Evolutionary conservation across 2,888 invertebrate species (phyloP).

Genomic region (Tethea ocularis): DNA sequence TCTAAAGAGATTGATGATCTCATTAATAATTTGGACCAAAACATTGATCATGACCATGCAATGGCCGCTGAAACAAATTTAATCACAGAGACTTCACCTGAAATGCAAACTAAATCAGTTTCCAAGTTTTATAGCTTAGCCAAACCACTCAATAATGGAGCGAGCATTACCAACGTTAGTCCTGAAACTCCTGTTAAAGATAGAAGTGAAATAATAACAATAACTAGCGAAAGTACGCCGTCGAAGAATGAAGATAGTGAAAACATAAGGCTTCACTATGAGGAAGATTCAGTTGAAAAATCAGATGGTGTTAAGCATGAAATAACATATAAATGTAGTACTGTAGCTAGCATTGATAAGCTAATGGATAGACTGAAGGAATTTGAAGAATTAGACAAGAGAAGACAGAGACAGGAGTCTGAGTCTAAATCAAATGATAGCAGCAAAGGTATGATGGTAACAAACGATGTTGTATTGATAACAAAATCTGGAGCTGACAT

Average conservation of each 20-base stretch:
- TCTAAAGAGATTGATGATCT: slow-evolving; percentile 78
- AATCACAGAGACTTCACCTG: slow-evolving; percentile 30
- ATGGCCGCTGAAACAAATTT: slow-evolving; percentile 38
- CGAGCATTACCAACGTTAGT: slow-evolving; percentile 52
- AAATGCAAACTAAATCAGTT: slow-evolving; percentile 61
- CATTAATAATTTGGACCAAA: slow-evolving; percentile 73
- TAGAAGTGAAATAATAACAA: slow-evolving; percentile 50
- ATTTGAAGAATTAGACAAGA: slow-evolving; percentile 79
- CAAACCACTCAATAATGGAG: slow-evolving; percentile 64
- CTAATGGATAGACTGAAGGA: slow-evolving; percentile 79
- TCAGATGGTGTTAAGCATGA: slow-evolving; percentile 62
- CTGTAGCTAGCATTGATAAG: slow-evolving; percentile 77
- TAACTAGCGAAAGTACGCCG: slow-evolving; percentile 65
- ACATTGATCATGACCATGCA: slow-evolving; percentile 67
- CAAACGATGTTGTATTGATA: slow-evolving; percentile 77
- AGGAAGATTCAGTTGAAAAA: slow-evolving; percentile 71
- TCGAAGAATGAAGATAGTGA: slow-evolving; percentile 75
- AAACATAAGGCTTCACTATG: slow-evolving; percentile 75
- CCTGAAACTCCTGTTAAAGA: slow-evolving; percentile 73
- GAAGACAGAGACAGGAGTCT: slow-evolving; percentile 72
- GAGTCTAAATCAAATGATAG: slow-evolving; percentile 65
- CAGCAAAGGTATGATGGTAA: slow-evolving; percentile 72
- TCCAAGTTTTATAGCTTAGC: slow-evolving; percentile 68
- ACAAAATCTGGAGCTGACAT: slow-evolving; percentile 76
- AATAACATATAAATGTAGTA: slow-evolving; percentile 64